Evolutionary conservation across 2,113 vertebrate species (phyloP), one percentile per base, ranked within the genome.

Genomic region (Tupaia tana): DNA sequence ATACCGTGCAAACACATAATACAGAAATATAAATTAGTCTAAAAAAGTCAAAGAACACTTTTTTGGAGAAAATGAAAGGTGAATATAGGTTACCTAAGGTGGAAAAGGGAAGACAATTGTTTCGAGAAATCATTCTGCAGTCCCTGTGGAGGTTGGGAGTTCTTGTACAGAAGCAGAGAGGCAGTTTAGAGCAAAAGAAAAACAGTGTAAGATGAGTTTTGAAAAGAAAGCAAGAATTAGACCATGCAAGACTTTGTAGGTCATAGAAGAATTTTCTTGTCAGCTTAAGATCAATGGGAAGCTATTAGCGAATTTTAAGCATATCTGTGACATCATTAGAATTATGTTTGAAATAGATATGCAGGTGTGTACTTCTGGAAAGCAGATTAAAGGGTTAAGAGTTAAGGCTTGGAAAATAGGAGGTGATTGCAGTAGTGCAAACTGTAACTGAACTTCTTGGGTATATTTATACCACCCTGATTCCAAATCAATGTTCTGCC

Each of bases 111-210:
- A 94, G 24, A 9, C 31, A 85, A 85, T 70, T 56, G 16, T 77
- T 90, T 95, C 73, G 71, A 67, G 20, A 90, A 90, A 95, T 87
- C 29, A 73, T 19, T 86, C 14, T 20, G 29, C 12, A 16, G 52
- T 87, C 1, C 3, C 3, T 29, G 0, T 19, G 13, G 25, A 80
- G 9, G 61, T 61, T 63, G 52, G 16, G 63, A 58, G 24, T 29
- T 27, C 5, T 4, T 34, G 31, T 24, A 3, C 29, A 8, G 2
- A 15, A 86, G 1, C 16, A 54, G 9, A 74, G 14, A 5, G 19
- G 15, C 3, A 25, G 9, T 22, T 73, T 19, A 77, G 34, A 73
- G 4, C 34, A 73, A 73, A 19, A 3, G 14, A 58, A 15, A 83
- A 52, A 74, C 4, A 18, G 3, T 61, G 25, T 31, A 54, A 78